These are phyloP conservation scores for Avahi laniger DNA, from an alignment of 2,797 vertebrate genomes.

Conservation along the genomic window DNA sequence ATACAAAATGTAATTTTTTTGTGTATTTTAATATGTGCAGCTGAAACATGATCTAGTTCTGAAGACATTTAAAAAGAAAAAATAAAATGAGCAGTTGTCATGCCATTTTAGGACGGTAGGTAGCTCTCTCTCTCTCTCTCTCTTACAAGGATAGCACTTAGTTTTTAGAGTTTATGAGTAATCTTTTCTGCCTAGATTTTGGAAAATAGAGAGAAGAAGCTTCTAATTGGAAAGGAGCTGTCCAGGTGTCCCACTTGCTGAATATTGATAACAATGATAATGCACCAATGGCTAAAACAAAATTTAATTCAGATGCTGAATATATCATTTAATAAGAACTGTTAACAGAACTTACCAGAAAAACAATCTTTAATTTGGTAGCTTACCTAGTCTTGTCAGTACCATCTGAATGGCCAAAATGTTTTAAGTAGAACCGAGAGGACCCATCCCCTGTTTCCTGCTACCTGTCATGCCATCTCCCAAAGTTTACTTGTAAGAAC, in stretches of 20 bases:
- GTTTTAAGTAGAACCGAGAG: neutral
- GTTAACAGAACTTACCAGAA: neutral
- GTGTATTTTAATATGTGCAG: neutral
- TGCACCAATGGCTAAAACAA: neutral
- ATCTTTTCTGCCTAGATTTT: conserved; percentile 86
- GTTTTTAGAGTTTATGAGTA: neutral
- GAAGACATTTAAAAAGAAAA: conserved; percentile 93
- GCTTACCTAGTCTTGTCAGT: neutral
- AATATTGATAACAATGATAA: conserved; percentile 39
- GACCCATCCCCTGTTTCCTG: neutral
- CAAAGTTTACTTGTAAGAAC: neutral
- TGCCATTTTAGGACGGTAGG: conserved; percentile 94
- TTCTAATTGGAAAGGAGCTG: conserved; percentile 89
- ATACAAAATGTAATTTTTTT: neutral
- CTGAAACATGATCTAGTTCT: conserved; percentile 16
- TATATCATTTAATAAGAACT: neutral
- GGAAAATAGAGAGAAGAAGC: conserved; percentile 91
- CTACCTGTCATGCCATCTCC: neutral
- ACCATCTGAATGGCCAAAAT: neutral
- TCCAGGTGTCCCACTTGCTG: conserved; percentile 94
- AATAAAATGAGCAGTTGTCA: conserved; percentile 93
- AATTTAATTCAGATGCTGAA: neutral
- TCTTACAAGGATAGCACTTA: neutral
- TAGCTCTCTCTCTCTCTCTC: neutral
- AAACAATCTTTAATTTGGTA: neutral